These are phyloP conservation scores for Musca domestica DNA, from an alignment of 1,140 invertebrate species.

Conservation along the genomic window DNA sequence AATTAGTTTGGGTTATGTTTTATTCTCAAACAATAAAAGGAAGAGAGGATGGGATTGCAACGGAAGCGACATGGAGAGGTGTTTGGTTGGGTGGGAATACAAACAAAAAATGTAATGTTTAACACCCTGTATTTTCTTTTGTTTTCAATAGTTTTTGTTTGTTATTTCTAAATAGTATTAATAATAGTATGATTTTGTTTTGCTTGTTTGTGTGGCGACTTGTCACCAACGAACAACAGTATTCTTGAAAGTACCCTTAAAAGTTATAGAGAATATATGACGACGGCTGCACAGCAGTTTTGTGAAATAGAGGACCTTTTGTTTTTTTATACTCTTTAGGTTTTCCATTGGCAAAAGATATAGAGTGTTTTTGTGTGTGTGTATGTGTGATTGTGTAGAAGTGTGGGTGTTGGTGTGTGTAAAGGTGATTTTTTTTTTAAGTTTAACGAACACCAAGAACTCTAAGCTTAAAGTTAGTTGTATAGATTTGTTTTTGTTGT, in stretches of 20 bases:
- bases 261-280: neutral
- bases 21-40: too few relatives aligned
- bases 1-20: too few relatives aligned
- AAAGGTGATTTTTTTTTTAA: constrained; percentile 3
- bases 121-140: constrained; percentile 20
- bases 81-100: neutral
- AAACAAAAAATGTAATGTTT: constrained; percentile 4
- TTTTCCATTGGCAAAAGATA: neutral
- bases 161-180: neutral
- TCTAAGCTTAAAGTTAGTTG: constrained; percentile 19
- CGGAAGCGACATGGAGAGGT: too few relatives aligned
- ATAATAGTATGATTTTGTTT: neutral
- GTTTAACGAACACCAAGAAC: constrained; percentile 16
- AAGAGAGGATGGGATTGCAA: too few relatives aligned
- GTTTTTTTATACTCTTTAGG: constrained; percentile 10
- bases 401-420: too few relatives aligned
- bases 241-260: too few relatives aligned
- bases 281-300: constrained; percentile 17
- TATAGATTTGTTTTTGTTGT: neutral
- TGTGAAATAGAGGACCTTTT: neutral
- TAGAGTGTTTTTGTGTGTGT: neutral
- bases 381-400: neutral
- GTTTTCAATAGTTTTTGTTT: neutral
- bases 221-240: too few relatives aligned
- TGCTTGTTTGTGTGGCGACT: too few relatives aligned